Evolutionary conservation across 2,888 invertebrate species (phyloP).

Genomic region (Leptopilina drosophilae): DNA sequence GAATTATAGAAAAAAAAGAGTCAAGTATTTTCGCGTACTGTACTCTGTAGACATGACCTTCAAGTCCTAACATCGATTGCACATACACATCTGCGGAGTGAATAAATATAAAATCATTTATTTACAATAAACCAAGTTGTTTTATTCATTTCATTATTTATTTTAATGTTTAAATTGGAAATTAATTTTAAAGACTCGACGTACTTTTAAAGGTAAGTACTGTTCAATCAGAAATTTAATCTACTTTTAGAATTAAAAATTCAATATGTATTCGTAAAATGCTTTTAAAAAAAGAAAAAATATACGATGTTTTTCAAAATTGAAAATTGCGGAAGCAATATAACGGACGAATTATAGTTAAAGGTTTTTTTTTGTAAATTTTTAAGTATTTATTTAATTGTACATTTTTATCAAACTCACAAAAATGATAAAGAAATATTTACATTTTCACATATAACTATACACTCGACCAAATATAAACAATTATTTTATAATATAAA

Average conservation of each 20-base stretch:
- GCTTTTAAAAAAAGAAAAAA: too few species aligned
- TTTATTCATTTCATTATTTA: not conserved
- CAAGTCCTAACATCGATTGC: conserved; percentile 54
- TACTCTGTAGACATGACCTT: conserved; percentile 53
- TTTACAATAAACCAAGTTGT: conserved; percentile 39
- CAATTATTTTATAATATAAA: not conserved
- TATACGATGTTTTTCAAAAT: too few species aligned
- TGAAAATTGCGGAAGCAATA: too few species aligned
- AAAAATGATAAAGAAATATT: conserved; percentile 52
- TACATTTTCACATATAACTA: conserved; percentile 46
- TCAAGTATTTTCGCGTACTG: conserved; percentile 60
- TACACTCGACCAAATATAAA: too few species aligned
- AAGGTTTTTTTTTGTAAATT: too few species aligned
- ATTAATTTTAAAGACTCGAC: too few species aligned
- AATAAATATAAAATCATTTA: conserved; percentile 59
- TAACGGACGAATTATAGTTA: too few species aligned
- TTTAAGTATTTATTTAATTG: conserved; percentile 39
- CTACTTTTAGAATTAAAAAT: too few species aligned
- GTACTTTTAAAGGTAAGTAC: too few species aligned
- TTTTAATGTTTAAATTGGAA: too few species aligned
- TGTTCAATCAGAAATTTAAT: too few species aligned
- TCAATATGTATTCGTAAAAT: too few species aligned
- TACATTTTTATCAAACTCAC: conserved; percentile 47
- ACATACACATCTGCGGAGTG: conserved; percentile 57
- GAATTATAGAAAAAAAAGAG: conserved; percentile 33